phyloP scores from a whole-genome alignment of 2,888 invertebrate species.

The Ophraella communa region DNA sequence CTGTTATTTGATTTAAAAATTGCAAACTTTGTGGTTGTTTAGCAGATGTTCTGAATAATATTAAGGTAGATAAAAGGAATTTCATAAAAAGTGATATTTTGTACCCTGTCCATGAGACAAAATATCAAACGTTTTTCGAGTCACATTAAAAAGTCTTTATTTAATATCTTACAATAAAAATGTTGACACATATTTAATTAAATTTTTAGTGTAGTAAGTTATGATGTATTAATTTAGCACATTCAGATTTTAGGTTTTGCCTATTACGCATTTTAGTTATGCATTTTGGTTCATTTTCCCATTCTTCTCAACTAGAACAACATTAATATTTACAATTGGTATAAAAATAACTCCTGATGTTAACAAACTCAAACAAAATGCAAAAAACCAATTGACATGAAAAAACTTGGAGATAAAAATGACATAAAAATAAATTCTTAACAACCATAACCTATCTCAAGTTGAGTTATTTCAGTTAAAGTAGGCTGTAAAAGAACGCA shows the following conservation, averaged over 20 bases:
- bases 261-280: not conserved
- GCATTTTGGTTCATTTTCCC: not conserved
- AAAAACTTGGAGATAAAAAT: conserved; percentile 40
- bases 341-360: conserved; percentile 20
- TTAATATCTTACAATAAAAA: no score
- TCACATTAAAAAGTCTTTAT: no score
- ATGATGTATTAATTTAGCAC: not conserved
- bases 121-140: no score
- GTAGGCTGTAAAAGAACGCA: conserved; percentile 54
- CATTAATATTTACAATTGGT: conserved; percentile 15
- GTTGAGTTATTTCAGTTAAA: conserved; percentile 61
- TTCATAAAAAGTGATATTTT: no score
- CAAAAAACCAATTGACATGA: conserved; percentile 53
- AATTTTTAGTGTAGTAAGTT: no score
- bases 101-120: no score
- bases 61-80: no score
- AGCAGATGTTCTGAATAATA: no score
- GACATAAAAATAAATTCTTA: conserved; percentile 52
- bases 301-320: not conserved
- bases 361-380: conserved; percentile 21
- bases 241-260: not conserved
- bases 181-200: no score
- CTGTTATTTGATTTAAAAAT: no score
- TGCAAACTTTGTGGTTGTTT: no score
- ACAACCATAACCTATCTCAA: conserved; percentile 60